Base-by-base conservation (phyloP, 2,888 invertebrate species). In the Hemaris fuciformis region DNA sequence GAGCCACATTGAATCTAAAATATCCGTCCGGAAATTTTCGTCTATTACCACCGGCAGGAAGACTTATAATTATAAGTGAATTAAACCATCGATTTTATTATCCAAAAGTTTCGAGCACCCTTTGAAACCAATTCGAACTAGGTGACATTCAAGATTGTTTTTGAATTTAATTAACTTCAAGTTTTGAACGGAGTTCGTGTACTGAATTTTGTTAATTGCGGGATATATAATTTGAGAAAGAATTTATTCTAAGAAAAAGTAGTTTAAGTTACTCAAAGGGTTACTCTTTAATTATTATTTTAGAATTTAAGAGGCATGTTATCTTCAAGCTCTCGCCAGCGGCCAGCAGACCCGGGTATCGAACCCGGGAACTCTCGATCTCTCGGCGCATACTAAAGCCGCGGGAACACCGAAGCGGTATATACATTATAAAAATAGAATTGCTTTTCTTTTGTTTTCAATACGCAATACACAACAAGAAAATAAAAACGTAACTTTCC, bases 21-120 rank as follows among this genome's bases (percentile, higher is more conserved):
- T 63, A 71, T 73, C 66, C 71, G 67, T 65, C 65, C 61, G 61
- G 63, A 66, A 65, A 68, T 64, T 69, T 68, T 63, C 63, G 62
- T 62, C 70, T 63, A 48, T 62, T 58, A 57, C 59, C 57, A 53
- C 56, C 53, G 62, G 56, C 62, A 62, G 43, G 70, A 60, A 64
- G 68, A 69, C 65, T 77, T 76, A 74, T 77, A 71, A 77, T 73
- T 75, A 74, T 75, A 76, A 76, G 68, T 75, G 68, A 79, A 77
- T 79, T 75, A 80, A 70, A 67, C 64, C 66, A 67, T 62, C 62
- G 67, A 60, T 63, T 76, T 79, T 74, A 80, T 74, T 80, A 79
- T 80, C 72, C 80, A 79, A 72, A 65, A 67, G 70, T 65, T 67
- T 34, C 43, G 61, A 48, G 53, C 42, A 57, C 56, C 62, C 59